These are phyloP conservation scores for Hylaeus anthracinus DNA, from an alignment of 1,140 invertebrate genomes.

Conservation along the genomic window DNA sequence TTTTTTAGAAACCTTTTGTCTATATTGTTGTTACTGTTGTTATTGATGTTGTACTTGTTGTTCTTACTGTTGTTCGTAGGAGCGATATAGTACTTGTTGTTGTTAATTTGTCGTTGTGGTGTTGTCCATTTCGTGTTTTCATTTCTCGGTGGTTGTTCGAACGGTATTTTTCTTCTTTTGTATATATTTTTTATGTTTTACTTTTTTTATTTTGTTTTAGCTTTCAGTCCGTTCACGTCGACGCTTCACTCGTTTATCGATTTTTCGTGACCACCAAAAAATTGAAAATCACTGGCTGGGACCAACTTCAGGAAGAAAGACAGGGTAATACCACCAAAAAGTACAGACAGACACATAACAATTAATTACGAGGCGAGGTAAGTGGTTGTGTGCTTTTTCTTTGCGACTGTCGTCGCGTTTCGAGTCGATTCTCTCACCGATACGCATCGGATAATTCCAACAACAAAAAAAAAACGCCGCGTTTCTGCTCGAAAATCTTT, in stretches of 20 bases:
- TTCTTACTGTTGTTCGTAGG: constrained; percentile 58
- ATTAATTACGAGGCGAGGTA: constrained; percentile 41
- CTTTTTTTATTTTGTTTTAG: not conserved
- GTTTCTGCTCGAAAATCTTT: not conserved
- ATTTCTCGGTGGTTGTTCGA: constrained; percentile 57
- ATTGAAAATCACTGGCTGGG: constrained; percentile 70
- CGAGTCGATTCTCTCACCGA: not conserved
- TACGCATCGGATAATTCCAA: not conserved
- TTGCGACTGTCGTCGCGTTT: not conserved
- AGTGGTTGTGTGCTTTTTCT: constrained; percentile 23
- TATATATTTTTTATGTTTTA: not conserved
- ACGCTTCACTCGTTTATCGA: constrained; percentile 8
- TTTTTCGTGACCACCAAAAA: constrained; percentile 55
- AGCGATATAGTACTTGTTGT: constrained; percentile 39
- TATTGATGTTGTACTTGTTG: constrained; percentile 43
- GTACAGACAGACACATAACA: constrained; percentile 79
- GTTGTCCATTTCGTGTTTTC: constrained; percentile 60
- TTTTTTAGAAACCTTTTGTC: constrained; percentile 27
- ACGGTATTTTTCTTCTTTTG: constrained; percentile 22
- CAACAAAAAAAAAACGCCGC: not conserved
- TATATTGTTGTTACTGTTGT: constrained; percentile 51
- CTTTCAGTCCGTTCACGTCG: not conserved
- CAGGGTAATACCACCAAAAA: constrained; percentile 55
- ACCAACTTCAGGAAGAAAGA: constrained; percentile 70
- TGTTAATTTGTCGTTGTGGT: constrained; percentile 55